A percentile compares a stretch with the other conserved stretches of the same genome.
Conservation (phyloP, 2,888 invertebrate species). For the Sthenelais limicola region DNA sequence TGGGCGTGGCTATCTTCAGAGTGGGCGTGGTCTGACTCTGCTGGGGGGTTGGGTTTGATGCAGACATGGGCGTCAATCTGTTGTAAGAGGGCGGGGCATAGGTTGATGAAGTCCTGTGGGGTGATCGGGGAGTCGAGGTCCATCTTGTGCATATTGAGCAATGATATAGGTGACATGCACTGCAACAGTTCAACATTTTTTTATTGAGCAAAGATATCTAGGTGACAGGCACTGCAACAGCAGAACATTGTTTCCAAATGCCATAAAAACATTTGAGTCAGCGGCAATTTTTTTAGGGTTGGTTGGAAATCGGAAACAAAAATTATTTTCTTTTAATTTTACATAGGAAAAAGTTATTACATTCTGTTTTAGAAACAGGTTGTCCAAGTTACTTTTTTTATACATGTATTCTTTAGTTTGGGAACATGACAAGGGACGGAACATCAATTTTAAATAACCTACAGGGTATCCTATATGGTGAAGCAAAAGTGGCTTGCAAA, state of each 20-base stretch:
- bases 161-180: slow-evolving; percentile 26
- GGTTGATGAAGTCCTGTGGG: slow-evolving; percentile 58
- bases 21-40: not conserved
- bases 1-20: not conserved
- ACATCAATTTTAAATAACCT: too few species aligned
- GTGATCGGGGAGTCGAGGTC: slow-evolving; percentile 29
- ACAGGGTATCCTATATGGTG: too few species aligned
- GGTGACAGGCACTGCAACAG: too few species aligned
- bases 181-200: too few species aligned
- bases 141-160: slow-evolving; percentile 17
- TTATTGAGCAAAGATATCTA: too few species aligned
- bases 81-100: slow-evolving; percentile 69
- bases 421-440: too few species aligned
- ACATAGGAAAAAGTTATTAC: too few species aligned
- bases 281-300: not conserved
- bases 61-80: slow-evolving; percentile 61
- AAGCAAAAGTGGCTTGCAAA: too few species aligned
- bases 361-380: too few species aligned
- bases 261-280: not conserved
- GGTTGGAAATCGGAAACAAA: not conserved
- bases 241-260: not conserved
- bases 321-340: too few species aligned
- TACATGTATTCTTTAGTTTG: too few species aligned
- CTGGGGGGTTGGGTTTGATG: not conserved
- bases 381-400: too few species aligned